Conservation (phyloP, 1,140 invertebrate species). For the Polyergus mexicanus region DNA sequence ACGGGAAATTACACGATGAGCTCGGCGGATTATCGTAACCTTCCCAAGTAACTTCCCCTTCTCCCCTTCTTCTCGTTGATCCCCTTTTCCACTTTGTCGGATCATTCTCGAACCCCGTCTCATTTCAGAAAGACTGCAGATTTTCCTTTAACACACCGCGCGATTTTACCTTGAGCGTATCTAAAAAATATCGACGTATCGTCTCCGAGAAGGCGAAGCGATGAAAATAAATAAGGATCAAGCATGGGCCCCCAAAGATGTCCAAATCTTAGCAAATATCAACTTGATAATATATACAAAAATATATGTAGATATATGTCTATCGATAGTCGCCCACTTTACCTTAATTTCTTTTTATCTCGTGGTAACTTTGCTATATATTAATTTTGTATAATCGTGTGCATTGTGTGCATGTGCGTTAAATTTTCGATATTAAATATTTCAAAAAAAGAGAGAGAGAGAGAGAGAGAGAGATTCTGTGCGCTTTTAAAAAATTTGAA, state of each 20-base stretch:
- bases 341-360: background rate
- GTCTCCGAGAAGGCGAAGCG: conserved; percentile 12
- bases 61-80: conserved; percentile 1
- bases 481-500: background rate
- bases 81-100: conserved; percentile 35
- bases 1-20: conserved; percentile 82
- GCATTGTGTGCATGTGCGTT: no score
- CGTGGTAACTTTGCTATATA: background rate
- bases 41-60: conserved; percentile 43
- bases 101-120: conserved; percentile 45
- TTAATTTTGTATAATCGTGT: background rate
- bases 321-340: background rate
- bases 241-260: background rate
- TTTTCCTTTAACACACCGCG: conserved; percentile 62
- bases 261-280: conserved; percentile 11
- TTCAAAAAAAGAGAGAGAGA: background rate
- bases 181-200: conserved; percentile 65
- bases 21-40: conserved; percentile 75
- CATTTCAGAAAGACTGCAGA: conserved; percentile 28
- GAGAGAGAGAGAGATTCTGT: background rate
- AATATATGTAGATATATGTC: no score
- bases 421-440: conserved; percentile 5
- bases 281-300: background rate
- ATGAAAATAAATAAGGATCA: conserved; percentile 71
- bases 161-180: conserved; percentile 64